Conservation (phyloP, 2,888 invertebrate genomes). For the Bedellia somnulentella region DNA sequence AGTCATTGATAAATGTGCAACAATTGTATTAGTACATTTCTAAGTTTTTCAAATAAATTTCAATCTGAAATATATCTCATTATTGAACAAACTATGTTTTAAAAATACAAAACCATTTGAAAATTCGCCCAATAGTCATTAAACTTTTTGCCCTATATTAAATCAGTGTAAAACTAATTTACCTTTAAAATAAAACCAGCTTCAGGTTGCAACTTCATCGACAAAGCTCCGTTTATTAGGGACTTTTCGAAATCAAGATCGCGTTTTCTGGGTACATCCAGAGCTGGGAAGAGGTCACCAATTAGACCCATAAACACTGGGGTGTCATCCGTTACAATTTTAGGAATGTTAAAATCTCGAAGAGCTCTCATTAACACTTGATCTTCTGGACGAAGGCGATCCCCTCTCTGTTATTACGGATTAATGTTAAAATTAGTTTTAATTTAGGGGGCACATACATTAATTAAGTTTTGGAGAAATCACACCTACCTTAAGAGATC, state of each 20-base stretch:
- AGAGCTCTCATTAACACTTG: slow-evolving; percentile 93
- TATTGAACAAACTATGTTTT: too few relatives aligned
- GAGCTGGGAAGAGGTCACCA: slow-evolving; percentile 88
- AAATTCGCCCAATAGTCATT: too few relatives aligned
- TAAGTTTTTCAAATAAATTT: too few relatives aligned
- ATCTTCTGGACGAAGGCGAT: slow-evolving; percentile 80
- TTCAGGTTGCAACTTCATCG: slow-evolving; percentile 87
- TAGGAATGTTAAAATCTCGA: slow-evolving; percentile 92
- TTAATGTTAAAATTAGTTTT: not conserved
- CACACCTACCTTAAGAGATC: slow-evolving; percentile 71
- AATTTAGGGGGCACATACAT: not conserved
- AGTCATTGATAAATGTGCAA: too few relatives aligned
- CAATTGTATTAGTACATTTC: too few relatives aligned
- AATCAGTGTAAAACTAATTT: not conserved
- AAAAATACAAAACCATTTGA: too few relatives aligned
- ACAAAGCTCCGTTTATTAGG: slow-evolving; percentile 75
- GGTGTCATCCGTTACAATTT: slow-evolving; percentile 90
- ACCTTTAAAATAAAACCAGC: slow-evolving; percentile 85
- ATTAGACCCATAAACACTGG: slow-evolving; percentile 94
- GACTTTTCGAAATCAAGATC: slow-evolving; percentile 82
- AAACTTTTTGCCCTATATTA: too few relatives aligned
- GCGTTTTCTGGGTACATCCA: slow-evolving; percentile 88
- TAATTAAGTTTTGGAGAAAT: not conserved
- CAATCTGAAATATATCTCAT: too few relatives aligned
- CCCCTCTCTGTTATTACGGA: slow-evolving; percentile 56